phyloP scores from a whole-genome alignment of 2,888 invertebrate species.

The Nebria salina region DNA sequence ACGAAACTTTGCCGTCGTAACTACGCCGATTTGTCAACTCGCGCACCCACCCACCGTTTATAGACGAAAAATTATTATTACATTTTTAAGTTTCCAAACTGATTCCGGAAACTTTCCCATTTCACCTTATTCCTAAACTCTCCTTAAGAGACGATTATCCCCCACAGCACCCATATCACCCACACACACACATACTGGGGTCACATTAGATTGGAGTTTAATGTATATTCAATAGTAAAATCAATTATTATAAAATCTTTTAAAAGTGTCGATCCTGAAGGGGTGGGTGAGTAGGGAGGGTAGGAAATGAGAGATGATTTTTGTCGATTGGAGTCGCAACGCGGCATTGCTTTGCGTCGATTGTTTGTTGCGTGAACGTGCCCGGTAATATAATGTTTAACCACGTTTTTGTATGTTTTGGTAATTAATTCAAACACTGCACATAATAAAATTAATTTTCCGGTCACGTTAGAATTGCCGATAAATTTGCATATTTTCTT shows the following conservation, averaged over 20 bases:
- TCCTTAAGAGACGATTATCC: not conserved
- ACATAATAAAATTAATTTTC: constrained; percentile 46
- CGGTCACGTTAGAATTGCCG: constrained; percentile 27
- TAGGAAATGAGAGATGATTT: not conserved
- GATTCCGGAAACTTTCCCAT: not conserved
- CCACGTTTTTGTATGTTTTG: constrained; percentile 31
- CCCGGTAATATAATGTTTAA: not conserved
- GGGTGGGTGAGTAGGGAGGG: no score
- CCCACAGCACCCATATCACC: not conserved
- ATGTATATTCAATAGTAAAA: no score
- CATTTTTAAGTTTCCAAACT: not conserved
- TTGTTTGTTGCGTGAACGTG: not conserved
- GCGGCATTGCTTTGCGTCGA: not conserved
- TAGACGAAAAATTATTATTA: constrained; percentile 4
- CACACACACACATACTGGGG: not conserved
- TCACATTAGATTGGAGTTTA: not conserved
- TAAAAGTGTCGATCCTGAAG: no score
- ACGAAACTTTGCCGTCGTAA: not conserved
- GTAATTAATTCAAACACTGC: constrained; percentile 35
- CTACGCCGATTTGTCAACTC: not conserved
- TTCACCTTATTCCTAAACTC: not conserved
- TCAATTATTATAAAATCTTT: no score
- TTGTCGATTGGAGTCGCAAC: not conserved
- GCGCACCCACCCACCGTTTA: constrained; percentile 5
- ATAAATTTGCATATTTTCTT: constrained; percentile 33